Evolutionary conservation across 37 sponge, comb jelly and placozoan species (phyloP).

Genomic region (Bolinopsis microptera): DNA sequence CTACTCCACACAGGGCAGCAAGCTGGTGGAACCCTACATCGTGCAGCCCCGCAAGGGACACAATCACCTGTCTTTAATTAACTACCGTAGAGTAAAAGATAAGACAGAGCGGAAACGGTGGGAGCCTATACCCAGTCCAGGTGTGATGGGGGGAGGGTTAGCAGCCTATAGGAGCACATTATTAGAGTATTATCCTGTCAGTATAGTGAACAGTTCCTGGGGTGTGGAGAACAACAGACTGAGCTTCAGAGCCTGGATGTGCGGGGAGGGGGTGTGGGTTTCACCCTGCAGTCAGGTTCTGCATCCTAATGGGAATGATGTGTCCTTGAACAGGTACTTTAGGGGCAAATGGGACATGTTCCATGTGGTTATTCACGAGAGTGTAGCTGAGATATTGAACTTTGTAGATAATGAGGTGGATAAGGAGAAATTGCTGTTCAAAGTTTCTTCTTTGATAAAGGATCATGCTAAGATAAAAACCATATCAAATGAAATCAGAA

Average conservation of each 20-base stretch:
- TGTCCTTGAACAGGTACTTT: neutral
- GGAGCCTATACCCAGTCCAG: constrained; percentile 2
- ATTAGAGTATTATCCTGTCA: neutral
- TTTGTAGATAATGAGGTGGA: neutral
- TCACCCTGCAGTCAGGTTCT: constrained; percentile 26
- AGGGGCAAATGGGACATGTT: neutral
- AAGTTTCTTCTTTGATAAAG: neutral
- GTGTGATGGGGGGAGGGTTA: constrained; percentile 1
- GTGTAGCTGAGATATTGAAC: constrained; percentile 10
- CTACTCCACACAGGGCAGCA: neutral
- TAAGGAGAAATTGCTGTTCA: neutral
- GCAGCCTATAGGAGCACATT: neutral
- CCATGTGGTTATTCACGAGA: neutral
- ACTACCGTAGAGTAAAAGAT: neutral
- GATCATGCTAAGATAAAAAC: neutral
- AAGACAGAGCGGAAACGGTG: neutral
- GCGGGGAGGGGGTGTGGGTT: constrained; percentile 13
- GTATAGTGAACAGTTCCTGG: neutral
- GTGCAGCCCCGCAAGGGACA: constrained; percentile 40
- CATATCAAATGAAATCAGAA: constrained; percentile 20
- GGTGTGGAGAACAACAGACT: constrained; percentile 55
- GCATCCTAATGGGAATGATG: constrained; percentile 39
- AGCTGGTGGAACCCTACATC: neutral
- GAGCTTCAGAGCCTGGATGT: constrained; percentile 23
- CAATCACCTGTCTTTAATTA: neutral